A percentile compares a stretch with the other conserved stretches of the same genome.
These are phyloP conservation scores for Phainopepla nitens DNA, from an alignment of 2,113 vertebrate species.

Conservation along the genomic window DNA sequence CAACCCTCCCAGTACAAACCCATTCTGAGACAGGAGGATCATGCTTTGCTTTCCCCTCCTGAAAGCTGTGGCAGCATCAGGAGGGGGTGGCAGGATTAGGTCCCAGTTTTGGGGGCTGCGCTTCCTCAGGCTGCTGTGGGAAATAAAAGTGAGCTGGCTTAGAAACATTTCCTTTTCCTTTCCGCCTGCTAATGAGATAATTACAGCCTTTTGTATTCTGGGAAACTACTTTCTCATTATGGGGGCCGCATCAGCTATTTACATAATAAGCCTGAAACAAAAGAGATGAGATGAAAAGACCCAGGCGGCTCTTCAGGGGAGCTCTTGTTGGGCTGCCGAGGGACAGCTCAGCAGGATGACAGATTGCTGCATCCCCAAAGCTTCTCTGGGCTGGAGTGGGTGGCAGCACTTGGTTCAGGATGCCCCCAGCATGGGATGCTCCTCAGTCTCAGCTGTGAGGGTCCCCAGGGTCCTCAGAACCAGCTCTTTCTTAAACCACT, in stretches of 20 bases:
- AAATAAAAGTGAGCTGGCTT: background rate
- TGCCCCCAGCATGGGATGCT: background rate
- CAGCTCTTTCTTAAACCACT: background rate
- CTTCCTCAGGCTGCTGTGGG: background rate
- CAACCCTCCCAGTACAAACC: background rate
- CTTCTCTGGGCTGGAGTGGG: background rate
- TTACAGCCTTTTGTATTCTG: constrained; percentile 64
- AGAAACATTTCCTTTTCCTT: constrained; percentile 25
- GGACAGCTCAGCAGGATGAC: background rate
- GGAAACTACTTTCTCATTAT: constrained; percentile 57
- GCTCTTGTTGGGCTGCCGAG: background rate
- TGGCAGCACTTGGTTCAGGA: background rate
- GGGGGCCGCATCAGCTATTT: constrained; percentile 35
- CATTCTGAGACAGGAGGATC: background rate
- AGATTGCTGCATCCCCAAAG: background rate
- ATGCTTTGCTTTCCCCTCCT: background rate
- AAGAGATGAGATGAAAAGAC: constrained; percentile 42
- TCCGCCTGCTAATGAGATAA: constrained; percentile 60
- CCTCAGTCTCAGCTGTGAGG: background rate
- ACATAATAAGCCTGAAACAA: constrained; percentile 55
- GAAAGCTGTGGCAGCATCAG: background rate
- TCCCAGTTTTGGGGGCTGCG: background rate
- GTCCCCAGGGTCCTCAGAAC: background rate
- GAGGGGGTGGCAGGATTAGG: background rate
- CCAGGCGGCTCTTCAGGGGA: background rate